phyloP scores from a whole-genome alignment of 1,140 invertebrate genomes.

The Schlechtendalia chinensis region DNA sequence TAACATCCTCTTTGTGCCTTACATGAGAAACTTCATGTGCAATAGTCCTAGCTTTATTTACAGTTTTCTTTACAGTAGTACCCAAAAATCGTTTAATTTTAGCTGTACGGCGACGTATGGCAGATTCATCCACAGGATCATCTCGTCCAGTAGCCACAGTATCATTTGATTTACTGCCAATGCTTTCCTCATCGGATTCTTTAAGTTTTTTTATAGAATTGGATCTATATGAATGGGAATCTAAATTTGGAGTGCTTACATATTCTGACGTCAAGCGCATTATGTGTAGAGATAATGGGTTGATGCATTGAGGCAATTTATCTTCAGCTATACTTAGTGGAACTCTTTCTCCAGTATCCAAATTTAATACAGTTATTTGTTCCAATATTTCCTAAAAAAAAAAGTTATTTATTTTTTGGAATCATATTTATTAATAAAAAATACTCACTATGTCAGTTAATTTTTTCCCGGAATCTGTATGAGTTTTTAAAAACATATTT shows the following conservation, averaged over 20 bases:
- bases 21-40: slow-evolving; percentile 79
- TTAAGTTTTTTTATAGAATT: slow-evolving; percentile 62
- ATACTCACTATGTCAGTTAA: slow-evolving; percentile 70
- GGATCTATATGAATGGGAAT: slow-evolving; percentile 54
- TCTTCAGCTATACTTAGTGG: slow-evolving; percentile 87
- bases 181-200: slow-evolving; percentile 81
- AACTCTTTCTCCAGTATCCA: slow-evolving; percentile 88
- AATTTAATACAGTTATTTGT: slow-evolving; percentile 86
- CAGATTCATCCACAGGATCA: slow-evolving; percentile 56
- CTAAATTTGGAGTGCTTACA: slow-evolving; percentile 71
- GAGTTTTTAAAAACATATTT: slow-evolving; percentile 75
- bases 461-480: slow-evolving; percentile 80
- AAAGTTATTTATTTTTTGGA: background rate
- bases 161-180: slow-evolving; percentile 67
- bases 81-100: slow-evolving; percentile 83
- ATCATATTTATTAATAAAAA: background rate
- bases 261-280: slow-evolving; percentile 90
- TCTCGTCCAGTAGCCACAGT: slow-evolving; percentile 63
- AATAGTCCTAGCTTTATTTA: slow-evolving; percentile 85
- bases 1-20: slow-evolving; percentile 79
- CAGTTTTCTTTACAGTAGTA: slow-evolving; percentile 81
- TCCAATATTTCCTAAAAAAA: slow-evolving; percentile 77
- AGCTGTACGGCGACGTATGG: slow-evolving; percentile 61
- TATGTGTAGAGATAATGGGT: slow-evolving; percentile 85
- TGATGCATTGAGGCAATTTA: slow-evolving; percentile 84